These are phyloP conservation scores for Drosophila bifasciata DNA, from an alignment of 1,140 invertebrate species.

Conservation along the genomic window DNA sequence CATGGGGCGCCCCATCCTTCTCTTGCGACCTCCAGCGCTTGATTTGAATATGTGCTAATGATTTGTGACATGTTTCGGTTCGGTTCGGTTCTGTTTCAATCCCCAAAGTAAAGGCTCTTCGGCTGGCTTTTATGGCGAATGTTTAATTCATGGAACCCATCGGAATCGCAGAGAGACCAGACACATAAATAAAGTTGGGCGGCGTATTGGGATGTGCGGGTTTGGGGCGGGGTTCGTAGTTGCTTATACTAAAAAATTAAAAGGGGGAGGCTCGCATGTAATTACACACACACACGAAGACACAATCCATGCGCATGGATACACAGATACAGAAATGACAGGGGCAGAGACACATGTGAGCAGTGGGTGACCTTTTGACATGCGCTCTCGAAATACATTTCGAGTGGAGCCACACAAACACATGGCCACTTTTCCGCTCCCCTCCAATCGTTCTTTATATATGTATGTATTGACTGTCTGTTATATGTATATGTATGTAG, in stretches of 20 bases:
- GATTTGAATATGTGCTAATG: constrained; percentile 82
- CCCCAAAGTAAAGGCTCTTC: constrained; percentile 36
- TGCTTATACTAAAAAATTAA: constrained; percentile 62
- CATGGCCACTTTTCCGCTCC: constrained; percentile 20
- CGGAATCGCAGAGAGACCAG: constrained; percentile 30
- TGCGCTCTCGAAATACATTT: constrained; percentile 81
- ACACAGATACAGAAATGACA: constrained; percentile 11
- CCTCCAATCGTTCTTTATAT: neutral
- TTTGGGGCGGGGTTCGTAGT: constrained; percentile 45
- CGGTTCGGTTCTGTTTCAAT: constrained; percentile 12
- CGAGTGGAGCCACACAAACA: constrained; percentile 63
- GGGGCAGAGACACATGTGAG: constrained; percentile 31
- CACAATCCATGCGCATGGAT: constrained; percentile 5
- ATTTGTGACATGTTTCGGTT: constrained; percentile 71
- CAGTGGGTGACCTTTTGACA: constrained; percentile 72
- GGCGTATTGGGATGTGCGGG: constrained; percentile 44
- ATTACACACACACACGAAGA: constrained; percentile 55
- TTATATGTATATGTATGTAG: constrained; percentile 8
- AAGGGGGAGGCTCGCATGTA: constrained; percentile 72
- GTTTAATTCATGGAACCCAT: constrained; percentile 67
- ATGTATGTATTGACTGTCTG: too few species aligned
- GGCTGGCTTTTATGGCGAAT: constrained; percentile 59
- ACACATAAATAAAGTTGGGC: constrained; percentile 75
- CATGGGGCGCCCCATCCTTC: constrained; percentile 13
- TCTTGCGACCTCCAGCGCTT: constrained; percentile 12